These are phyloP conservation scores for Heliconius congener DNA, from an alignment of 1,140 invertebrate genomes.

Conservation along the genomic window DNA sequence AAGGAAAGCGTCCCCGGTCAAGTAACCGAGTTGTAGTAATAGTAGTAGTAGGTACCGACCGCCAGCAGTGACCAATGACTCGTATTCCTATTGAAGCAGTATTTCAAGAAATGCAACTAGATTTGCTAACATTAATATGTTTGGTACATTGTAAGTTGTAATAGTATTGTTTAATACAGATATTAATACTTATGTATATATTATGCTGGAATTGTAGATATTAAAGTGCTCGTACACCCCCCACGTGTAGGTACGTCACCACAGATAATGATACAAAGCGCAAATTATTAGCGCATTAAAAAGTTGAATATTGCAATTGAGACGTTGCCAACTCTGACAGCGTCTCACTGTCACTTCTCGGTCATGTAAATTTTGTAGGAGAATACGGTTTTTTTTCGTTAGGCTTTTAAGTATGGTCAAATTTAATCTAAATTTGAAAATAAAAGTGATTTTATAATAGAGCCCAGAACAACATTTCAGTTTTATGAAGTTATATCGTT, in stretches of 20 bases:
- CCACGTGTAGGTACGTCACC: neutral
- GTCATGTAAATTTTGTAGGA: neutral
- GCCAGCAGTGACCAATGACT: no score
- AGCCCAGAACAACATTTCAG: neutral
- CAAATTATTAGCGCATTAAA: neutral
- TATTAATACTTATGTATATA: no score
- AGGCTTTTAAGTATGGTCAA: neutral
- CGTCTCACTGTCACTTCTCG: neutral
- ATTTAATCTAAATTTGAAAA: neutral
- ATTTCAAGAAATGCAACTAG: no score
- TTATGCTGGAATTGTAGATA: no score
- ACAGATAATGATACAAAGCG: neutral
- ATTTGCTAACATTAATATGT: no score
- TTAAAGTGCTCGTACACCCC: neutral
- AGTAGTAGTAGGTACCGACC: no score
- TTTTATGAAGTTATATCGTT: neutral
- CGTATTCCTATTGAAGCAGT: no score
- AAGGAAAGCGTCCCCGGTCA: no score
- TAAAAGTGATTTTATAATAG: neutral
- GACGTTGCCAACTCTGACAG: neutral
- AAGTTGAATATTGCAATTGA: neutral
- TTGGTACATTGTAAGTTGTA: no score
- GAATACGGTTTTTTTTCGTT: neutral
- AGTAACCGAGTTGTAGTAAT: no score
- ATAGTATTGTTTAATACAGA: no score